Evolutionary conservation across 2,113 vertebrate genomes (phyloP), one percentile per base, ranked within the genome.

Genomic region (Delphinus delphis): DNA sequence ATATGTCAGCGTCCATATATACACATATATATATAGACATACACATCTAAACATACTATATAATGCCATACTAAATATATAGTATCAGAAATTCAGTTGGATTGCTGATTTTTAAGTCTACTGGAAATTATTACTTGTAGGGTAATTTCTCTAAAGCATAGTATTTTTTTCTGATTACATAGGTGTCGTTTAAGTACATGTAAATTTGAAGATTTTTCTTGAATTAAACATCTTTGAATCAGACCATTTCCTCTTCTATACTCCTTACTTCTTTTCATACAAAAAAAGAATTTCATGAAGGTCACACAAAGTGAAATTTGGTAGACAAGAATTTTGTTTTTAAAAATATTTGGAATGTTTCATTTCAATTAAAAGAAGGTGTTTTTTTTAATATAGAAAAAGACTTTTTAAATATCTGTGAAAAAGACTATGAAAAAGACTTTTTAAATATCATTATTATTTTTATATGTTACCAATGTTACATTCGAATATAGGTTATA

Each of bases 141-240:
- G 62, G 2, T 85, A 82, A 76, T 97, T 95, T 96, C 36, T 82
- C 28, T 79, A 23, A 84, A 96, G 28, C 23, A n/a, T 12, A 38
- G 26, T 41, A 15, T 88, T 63, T 65, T 92, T 70, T 28, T 36
- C n/a, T 79, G 55, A 53, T 71, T 20, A 65, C 28, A 67, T n/a
- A 67, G 9, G 3, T 90, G 4, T 82, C 77, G 83, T 96, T 96
- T 87, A 60, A 93, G 60, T 63, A 63, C 28, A 47, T 47, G 20
- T 71, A 50, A 88, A 28, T 86, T 85, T 67, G 33, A 84, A 70
- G 17, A 33, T 83, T 80, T 67, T 76, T 91, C 10, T 89, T 88
- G 25, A 85, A 36, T 96, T 93, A 63, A 88, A 77, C 80, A 92
- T 79, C 8, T 97, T 95, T 95, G 68, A 94, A 82, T 93, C 38